Evolutionary conservation across 2,113 vertebrate genomes (phyloP).

Genomic region (Zosterops borbonicus): DNA sequence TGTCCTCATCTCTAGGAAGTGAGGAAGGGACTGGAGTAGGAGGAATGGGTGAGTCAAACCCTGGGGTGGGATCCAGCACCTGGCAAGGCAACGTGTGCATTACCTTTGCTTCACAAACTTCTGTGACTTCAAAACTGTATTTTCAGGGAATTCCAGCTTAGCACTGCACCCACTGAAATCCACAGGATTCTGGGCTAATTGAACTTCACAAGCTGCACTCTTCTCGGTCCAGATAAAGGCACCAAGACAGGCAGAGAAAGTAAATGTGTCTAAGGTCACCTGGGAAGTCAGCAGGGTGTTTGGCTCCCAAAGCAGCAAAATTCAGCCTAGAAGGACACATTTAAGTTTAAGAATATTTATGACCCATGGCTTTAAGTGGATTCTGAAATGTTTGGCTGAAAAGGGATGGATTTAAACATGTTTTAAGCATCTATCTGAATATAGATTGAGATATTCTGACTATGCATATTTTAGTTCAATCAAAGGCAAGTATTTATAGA

Average conservation of each 20-base stretch:
- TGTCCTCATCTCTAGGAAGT: not conserved
- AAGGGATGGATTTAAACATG: not conserved
- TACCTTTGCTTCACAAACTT: not conserved
- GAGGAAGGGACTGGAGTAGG: not conserved
- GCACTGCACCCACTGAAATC: not conserved
- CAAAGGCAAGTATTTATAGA: not conserved
- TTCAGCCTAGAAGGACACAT: not conserved
- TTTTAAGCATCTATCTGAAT: not conserved
- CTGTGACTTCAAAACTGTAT: not conserved
- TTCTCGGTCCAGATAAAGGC: not conserved
- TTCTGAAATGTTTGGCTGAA: not conserved
- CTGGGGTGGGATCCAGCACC: not conserved
- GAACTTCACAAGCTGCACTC: not conserved
- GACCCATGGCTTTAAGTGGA: not conserved
- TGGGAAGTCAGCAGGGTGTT: not conserved
- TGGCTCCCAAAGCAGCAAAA: not conserved
- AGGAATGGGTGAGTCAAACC: not conserved
- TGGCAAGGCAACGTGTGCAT: fast-evolving
- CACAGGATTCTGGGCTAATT: not conserved
- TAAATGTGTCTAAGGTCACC: not conserved
- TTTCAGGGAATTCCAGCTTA: not conserved
- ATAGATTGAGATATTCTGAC: not conserved
- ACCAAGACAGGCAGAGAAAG: not conserved
- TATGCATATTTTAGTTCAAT: not conserved
- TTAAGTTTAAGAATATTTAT: not conserved